These are phyloP conservation scores for Polypedilum pembai DNA, from an alignment of 1,140 invertebrate species.

Conservation along the genomic window DNA sequence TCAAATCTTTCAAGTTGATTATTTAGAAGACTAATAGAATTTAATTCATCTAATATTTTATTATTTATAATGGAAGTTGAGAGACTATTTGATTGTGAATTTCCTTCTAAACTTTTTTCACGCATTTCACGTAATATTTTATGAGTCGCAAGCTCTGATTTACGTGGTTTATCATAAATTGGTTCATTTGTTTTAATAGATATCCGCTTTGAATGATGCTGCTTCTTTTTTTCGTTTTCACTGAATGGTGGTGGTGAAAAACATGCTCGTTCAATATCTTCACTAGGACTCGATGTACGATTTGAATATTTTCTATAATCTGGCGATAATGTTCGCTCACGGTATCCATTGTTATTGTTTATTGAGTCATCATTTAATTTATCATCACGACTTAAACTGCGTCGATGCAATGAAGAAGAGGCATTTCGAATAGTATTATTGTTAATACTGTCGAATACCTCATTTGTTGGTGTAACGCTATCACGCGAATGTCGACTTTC, in stretches of 20 bases:
- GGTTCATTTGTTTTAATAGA: slow-evolving; percentile 37
- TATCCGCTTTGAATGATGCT: slow-evolving; percentile 55
- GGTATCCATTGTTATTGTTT: slow-evolving; percentile 7
- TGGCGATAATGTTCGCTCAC: not conserved
- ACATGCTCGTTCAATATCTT: slow-evolving; percentile 32
- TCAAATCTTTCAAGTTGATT: slow-evolving; percentile 22
- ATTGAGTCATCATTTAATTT: slow-evolving; percentile 1
- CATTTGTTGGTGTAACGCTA: slow-evolving; percentile 38
- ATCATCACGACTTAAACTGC: slow-evolving; percentile 23
- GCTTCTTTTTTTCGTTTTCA: slow-evolving; percentile 45
- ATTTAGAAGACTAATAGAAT: slow-evolving; percentile 27
- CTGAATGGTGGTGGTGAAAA: slow-evolving; percentile 45
- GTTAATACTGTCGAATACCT: slow-evolving; percentile 40
- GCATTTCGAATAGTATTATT: slow-evolving; percentile 7
- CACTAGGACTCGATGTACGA: not conserved
- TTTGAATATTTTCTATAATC: slow-evolving; percentile 1
- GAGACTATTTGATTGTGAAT: slow-evolving; percentile 33
- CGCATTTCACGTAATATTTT: slow-evolving; percentile 56
- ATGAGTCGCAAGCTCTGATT: slow-evolving; percentile 55
- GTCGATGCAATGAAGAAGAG: not conserved
- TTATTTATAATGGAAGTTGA: not conserved
- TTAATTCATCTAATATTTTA: slow-evolving; percentile 37
- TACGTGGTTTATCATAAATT: slow-evolving; percentile 62
- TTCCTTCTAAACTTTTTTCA: slow-evolving; percentile 45
- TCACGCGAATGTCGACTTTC: slow-evolving; percentile 9